Base-by-base conservation (phyloP, 1,140 invertebrate genomes). In the Sitobion miscanthi region DNA sequence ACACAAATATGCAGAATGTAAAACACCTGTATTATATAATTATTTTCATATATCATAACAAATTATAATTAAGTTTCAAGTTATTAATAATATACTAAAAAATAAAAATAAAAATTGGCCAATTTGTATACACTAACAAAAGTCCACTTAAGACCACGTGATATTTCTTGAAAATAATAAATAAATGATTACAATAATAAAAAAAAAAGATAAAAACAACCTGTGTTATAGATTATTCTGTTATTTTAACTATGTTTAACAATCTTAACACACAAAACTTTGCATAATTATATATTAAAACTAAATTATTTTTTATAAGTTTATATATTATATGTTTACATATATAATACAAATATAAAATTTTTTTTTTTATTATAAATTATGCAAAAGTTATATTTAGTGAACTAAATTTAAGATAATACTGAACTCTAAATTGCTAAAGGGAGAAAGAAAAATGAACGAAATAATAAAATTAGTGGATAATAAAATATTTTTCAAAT, bases 11-110 rank as follows among this genome's bases (percentile, higher is more conserved):
- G 82, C 91, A 93, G 91, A 93, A 86, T 93, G 69, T 93, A 93
- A 93, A 93, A 92, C 82, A 93, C 91, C 82, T 93, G 91, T 93
- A 86, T 93, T 86, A 85, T 92, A 92, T 93, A 93, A 93, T 93
- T 86, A 93, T 93, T 93, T 14, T 86, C 52, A 93, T 93, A 57
- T 86, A 93, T 93, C 91, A 93, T 93, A 93, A 93, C 91, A 93
- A 93, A 85, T 93, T 54, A 93, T 93, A 85, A 93, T 86, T 93
- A 93, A 86, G 82, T 54, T 93, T 85, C 77, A 93, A 93, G 54
- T 86, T 93, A 93, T 93, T 93, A 92, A 54, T 30, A 83, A 83
- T 83, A 92, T 38, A 93, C 91, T 93, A 93, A 93, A 92, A 93
- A 92, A 92, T 85, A 93, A 86, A 93, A 93, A 86, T 45, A 91